A percentile compares a stretch with the other conserved stretches of the same genome.
These are phyloP conservation scores for Congeria kusceri DNA, from an alignment of 2,888 invertebrate species.

Conservation along the genomic window DNA sequence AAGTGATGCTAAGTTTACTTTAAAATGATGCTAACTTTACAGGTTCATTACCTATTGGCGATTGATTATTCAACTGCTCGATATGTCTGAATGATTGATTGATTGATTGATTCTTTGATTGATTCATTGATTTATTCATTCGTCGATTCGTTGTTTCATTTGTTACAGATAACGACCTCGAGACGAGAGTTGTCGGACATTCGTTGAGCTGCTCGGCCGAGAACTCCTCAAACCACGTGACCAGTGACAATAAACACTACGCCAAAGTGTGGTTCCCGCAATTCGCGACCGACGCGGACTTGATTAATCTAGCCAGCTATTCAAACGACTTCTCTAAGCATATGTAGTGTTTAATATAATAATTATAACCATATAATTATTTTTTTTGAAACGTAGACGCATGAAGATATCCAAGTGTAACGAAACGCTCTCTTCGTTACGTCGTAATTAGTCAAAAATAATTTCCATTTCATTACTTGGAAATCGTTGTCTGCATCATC, in stretches of 20 bases:
- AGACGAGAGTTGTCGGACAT: slow-evolving; percentile 86
- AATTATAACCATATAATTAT: too few species aligned
- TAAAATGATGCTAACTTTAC: too few species aligned
- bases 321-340: slow-evolving; percentile 42
- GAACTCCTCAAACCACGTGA: slow-evolving; percentile 87
- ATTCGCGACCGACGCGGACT: slow-evolving; percentile 73
- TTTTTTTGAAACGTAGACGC: too few species aligned
- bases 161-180: slow-evolving; percentile 56
- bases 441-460: too few species aligned
- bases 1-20: too few species aligned
- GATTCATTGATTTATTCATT: background rate
- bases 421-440: too few species aligned
- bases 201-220: slow-evolving; percentile 95
- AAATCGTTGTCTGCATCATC: too few species aligned
- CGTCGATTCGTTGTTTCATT: background rate
- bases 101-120: background rate
- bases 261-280: slow-evolving; percentile 96
- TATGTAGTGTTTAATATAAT: background rate
- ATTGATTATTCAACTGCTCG: too few species aligned
- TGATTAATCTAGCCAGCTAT: slow-evolving; percentile 73
- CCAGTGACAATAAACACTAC: slow-evolving; percentile 91
- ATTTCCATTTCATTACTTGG: too few species aligned
- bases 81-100: background rate
- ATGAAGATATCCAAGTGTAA: too few species aligned
- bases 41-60: too few species aligned